Percentiles rank a stretch among this genome's conserved stretches.
These are phyloP conservation scores for Phasianus colchicus DNA, from an alignment of 2,113 vertebrate genomes.

Conservation along the genomic window DNA sequence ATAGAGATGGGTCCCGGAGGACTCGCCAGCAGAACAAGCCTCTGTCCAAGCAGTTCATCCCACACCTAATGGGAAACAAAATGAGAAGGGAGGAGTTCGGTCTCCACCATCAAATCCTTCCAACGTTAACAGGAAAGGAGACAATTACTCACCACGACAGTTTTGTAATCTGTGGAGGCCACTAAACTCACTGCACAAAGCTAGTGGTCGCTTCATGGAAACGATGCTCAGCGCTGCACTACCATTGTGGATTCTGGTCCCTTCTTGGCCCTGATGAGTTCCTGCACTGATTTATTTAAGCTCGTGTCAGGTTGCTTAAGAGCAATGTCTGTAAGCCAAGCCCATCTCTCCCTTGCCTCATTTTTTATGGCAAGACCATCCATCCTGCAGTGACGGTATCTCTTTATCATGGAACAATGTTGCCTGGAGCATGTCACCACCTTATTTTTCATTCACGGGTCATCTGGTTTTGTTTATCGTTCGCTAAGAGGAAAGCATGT, in stretches of 20 bases:
- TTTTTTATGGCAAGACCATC: neutral
- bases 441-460: neutral
- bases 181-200: neutral
- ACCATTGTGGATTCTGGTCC: neutral
- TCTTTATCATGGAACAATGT: neutral
- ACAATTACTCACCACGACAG: neutral
- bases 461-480: slow-evolving; percentile 1
- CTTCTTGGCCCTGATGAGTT: neutral
- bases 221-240: neutral
- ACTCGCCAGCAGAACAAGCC: neutral
- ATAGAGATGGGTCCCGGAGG: neutral
- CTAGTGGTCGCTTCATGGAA: neutral
- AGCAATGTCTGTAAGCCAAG: neutral
- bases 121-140: neutral
- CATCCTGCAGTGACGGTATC: neutral
- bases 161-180: neutral
- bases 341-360: neutral
- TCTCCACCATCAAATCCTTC: neutral
- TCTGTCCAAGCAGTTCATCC: neutral
- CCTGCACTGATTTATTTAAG: slow-evolving; percentile 1
- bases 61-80: neutral
- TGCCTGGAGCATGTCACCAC: neutral
- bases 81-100: neutral
- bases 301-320: neutral
- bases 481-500: neutral